Evolutionary conservation across 2,113 vertebrate genomes (phyloP), one percentile per base, ranked within the genome.

Genomic region (Lasiurus cinereus): DNA sequence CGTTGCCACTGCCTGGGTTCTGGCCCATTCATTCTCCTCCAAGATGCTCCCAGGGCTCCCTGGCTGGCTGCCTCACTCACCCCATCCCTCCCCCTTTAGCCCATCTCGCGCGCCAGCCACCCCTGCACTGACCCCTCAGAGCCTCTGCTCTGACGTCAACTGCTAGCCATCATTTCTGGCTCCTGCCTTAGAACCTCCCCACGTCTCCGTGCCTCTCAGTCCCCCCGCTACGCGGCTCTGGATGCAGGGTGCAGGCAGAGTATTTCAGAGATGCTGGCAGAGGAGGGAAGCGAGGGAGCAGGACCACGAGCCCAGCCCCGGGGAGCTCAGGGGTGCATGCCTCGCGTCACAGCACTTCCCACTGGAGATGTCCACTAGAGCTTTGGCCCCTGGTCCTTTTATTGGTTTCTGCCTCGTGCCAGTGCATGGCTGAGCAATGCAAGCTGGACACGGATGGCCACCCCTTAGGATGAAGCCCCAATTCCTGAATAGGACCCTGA

Each of bases 1-100:
- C 5, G 0, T 1, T 1, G 4, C 39, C n/a, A 3, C 27, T 39
- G 33, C 22, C 59, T 29, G 0, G 10, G 22, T 4, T 31, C 18
- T 54, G 56, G 12, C 39, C 48, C 7, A 0, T 5, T 43, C 2
- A 6, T 6, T n/a, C 46, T 64, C 36, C 48, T 33, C 52, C 6
- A 1, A 9, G n/a, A 24, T 10, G 43, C 3, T 46, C 39, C 33
- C 4, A 6, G 1, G 3, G 29, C 11, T 31, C 39, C 70, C 24
- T 36, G 3, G 29, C 16, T 27, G 8, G 4, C 21, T 33, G 59
- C 13, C 2, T 18, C 50, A 5, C 64, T 18, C 36, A 9, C 43
- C 18, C 2, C 0, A 0, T 2, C 52, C 21, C 27, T 27, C 43
- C 16, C 48, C 31, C 27, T 70, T 39, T 14, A 4, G 46, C 21